These are phyloP conservation scores for Tetragonisca angustula DNA, from an alignment of 2,888 invertebrate genomes.

Conservation along the genomic window DNA sequence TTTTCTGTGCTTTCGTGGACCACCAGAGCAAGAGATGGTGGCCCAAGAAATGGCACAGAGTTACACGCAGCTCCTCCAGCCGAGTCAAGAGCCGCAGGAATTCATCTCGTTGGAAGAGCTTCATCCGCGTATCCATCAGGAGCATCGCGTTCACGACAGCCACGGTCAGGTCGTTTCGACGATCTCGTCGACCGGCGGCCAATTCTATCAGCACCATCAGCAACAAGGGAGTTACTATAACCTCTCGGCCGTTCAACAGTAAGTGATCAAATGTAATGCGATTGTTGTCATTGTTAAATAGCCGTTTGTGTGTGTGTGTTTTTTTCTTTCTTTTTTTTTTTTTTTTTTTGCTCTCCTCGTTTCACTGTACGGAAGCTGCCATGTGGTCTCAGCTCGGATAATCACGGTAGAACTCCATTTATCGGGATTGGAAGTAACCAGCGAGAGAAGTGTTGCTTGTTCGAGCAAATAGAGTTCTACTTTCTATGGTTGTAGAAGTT, in stretches of 20 bases:
- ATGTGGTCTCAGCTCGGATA: not conserved
- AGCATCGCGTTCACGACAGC: conserved; percentile 62
- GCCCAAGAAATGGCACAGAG: conserved; percentile 80
- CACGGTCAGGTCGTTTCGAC: conserved; percentile 59
- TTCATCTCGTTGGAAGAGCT: conserved; percentile 79
- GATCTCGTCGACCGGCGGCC: conserved; percentile 51
- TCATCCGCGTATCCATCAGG: conserved; percentile 71
- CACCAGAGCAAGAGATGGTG: conserved; percentile 75
- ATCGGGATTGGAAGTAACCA: not conserved
- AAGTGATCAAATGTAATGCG: conserved; percentile 72
- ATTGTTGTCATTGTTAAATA: conserved; percentile 40
- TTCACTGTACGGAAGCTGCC: no score
- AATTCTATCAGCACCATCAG: conserved; percentile 68
- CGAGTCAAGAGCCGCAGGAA: conserved; percentile 78
- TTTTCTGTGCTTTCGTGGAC: conserved; percentile 65
- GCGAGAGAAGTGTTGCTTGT: not conserved
- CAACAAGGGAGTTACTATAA: conserved; percentile 76
- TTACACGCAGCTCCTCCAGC: conserved; percentile 78
- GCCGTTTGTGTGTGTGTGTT: not conserved
- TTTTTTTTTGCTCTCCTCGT: no score
- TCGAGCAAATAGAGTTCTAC: not conserved
- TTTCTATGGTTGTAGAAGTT: not conserved
- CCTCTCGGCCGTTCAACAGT: conserved; percentile 78
- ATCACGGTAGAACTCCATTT: not conserved
- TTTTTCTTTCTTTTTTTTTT: no score